Evolutionary conservation across 2,113 vertebrate species (phyloP).

Genomic region (Ivindomyrus marchei): DNA sequence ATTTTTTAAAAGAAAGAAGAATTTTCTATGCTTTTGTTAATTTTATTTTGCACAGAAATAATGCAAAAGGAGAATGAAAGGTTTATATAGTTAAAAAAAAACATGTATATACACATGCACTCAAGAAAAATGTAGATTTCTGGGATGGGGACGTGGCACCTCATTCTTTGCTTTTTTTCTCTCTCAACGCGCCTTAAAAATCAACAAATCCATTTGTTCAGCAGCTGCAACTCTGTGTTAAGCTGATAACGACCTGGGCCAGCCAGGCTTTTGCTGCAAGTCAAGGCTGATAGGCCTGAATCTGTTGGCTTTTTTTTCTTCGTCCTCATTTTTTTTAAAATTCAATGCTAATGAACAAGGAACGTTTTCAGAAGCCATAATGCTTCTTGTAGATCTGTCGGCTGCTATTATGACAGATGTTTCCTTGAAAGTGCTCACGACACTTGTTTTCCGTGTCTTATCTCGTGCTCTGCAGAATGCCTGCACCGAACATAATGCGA

Average conservation of each 20-base stretch:
- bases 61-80: conserved; percentile 69
- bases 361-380: conserved; percentile 93
- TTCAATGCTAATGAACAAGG: conserved; percentile 98
- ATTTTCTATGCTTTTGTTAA: conserved; percentile 2
- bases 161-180: conserved; percentile 88
- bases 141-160: conserved; percentile 80
- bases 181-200: conserved; percentile 98
- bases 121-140: conserved; percentile 76
- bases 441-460: conserved; percentile 98
- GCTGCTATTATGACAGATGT: conserved; percentile 99
- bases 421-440: conserved; percentile 99
- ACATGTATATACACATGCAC: conserved; percentile 13
- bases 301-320: conserved; percentile 82
- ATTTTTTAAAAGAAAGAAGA: conserved; percentile 28
- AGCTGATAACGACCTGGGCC: conserved; percentile 99
- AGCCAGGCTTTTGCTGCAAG: conserved; percentile 92
- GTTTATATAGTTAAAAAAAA: conserved; percentile 73
- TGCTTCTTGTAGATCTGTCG: conserved; percentile 99
- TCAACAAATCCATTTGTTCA: conserved; percentile 99
- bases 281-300: conserved; percentile 98
- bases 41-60: conserved; percentile 69
- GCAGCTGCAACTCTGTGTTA: conserved; percentile 99
- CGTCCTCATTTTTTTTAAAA: conserved; percentile 41
- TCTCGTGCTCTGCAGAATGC: conserved; percentile 95
- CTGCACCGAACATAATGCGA: conserved; percentile 97